Percentiles rank a stretch among this genome's conserved stretches.
Conservation (phyloP, 2,888 invertebrate genomes). For the Argyresthia goedartella region DNA sequence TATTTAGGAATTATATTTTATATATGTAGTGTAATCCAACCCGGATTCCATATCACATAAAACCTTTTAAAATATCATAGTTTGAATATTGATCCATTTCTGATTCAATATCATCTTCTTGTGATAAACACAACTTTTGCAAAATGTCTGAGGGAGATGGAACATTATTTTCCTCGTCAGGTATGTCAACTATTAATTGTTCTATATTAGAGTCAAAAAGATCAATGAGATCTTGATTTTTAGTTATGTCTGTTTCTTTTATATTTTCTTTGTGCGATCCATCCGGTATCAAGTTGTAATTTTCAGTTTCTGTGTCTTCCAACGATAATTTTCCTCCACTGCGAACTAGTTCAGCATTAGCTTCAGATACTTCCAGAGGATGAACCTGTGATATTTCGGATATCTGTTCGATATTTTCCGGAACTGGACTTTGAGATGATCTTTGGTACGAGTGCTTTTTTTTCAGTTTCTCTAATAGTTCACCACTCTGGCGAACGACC, state of each 20-base stretch:
- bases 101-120: conserved; percentile 41
- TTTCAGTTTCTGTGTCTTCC: conserved; percentile 61
- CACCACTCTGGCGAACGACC: conserved; percentile 58
- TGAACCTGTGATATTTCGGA: conserved; percentile 15
- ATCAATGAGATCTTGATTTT: conserved; percentile 26
- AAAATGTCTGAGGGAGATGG: conserved; percentile 77
- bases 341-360: conserved; percentile 52
- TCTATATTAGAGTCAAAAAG: conserved; percentile 24
- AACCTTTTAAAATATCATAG: conserved; percentile 25
- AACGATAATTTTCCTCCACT: conserved; percentile 57
- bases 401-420: neutral
- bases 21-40: too few species aligned
- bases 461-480: conserved; percentile 62
- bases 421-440: neutral
- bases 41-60: conserved; percentile 9
- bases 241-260: conserved; percentile 8
- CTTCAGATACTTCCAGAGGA: conserved; percentile 48
- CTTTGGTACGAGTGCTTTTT: conserved; percentile 32
- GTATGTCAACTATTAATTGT: conserved; percentile 14
- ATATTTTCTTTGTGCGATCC: conserved; percentile 24
- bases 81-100: conserved; percentile 19
- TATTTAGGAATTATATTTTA: too few species aligned
- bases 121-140: conserved; percentile 72
- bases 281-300: conserved; percentile 45
- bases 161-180: conserved; percentile 56